A percentile compares a stretch with the other conserved stretches of the same genome.
phyloP scores from a whole-genome alignment of 2,113 vertebrate species.

The Columba livia region DNA sequence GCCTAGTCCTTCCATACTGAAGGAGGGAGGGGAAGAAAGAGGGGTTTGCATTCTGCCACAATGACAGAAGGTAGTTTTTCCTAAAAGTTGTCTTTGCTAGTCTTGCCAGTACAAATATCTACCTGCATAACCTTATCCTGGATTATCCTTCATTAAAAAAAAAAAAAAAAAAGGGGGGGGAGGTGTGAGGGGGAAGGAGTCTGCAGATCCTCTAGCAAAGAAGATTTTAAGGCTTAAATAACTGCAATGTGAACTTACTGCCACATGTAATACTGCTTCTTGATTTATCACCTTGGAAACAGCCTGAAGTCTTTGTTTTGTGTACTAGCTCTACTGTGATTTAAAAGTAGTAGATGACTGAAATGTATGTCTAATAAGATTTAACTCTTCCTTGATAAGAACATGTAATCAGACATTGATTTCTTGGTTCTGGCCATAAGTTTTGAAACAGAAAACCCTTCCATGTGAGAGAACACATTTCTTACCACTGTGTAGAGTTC shows the following conservation, averaged over 20 bases:
- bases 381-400: background rate
- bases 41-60: too few relatives aligned
- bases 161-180: background rate
- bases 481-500: background rate
- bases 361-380: background rate
- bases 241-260: conserved; percentile 21
- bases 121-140: background rate
- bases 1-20: too few relatives aligned
- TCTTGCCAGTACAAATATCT: background rate
- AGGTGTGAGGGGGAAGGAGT: background rate
- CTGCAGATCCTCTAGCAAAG: background rate
- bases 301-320: conserved; percentile 5
- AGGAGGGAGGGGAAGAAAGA: too few relatives aligned
- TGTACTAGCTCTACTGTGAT: background rate
- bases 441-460: background rate
- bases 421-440: background rate
- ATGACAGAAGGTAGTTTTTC: background rate
- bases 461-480: background rate
- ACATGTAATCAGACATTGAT: background rate
- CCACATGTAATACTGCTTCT: background rate
- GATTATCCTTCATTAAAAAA: background rate
- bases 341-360: background rate
- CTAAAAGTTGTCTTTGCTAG: background rate
- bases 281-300: conserved; percentile 61
- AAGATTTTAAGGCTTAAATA: conserved; percentile 25